These are phyloP conservation scores for Cerceris rybyensis DNA, from an alignment of 2,888 invertebrate genomes.

Conservation along the genomic window DNA sequence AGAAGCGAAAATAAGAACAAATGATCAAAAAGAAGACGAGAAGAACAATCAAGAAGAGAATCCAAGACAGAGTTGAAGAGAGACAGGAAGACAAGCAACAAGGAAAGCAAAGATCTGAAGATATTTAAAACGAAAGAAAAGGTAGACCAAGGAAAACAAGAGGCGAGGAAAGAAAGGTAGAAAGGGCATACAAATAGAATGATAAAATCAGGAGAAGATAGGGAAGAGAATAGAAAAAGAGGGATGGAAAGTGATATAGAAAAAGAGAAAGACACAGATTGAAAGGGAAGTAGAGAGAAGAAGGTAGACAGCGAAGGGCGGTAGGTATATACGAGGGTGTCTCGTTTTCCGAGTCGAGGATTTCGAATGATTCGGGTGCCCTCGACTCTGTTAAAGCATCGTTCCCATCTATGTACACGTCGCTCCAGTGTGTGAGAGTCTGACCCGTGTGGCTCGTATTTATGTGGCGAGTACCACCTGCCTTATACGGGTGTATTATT, in stretches of 20 bases:
- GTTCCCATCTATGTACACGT: not conserved
- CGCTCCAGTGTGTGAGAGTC: slow-evolving; percentile 5
- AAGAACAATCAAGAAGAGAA: no score
- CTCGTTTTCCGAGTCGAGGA: slow-evolving; percentile 50
- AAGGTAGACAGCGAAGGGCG: not conserved
- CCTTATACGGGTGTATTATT: slow-evolving; percentile 61
- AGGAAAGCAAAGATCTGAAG: no score
- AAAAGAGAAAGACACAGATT: no score
- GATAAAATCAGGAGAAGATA: not conserved
- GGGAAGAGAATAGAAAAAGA: slow-evolving; percentile 1
- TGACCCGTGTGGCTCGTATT: slow-evolving; percentile 30
- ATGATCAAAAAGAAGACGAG: no score
- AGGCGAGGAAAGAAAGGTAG: not conserved
- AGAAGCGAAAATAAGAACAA: no score
- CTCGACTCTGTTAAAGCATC: slow-evolving; percentile 46
- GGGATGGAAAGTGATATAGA: not conserved
- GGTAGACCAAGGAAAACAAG: slow-evolving; percentile 1
- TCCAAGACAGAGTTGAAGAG: no score
- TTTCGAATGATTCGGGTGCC: slow-evolving; percentile 40
- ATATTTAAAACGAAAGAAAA: no score
- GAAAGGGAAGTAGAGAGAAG: not conserved
- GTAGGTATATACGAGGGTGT: slow-evolving; percentile 20
- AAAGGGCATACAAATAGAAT: not conserved
- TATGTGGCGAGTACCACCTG: slow-evolving; percentile 57
- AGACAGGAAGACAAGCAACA: no score